A percentile compares a stretch with the other conserved stretches of the same genome.
Evolutionary conservation across 2,888 invertebrate genomes (phyloP).

Genomic region (Smittia sp.): DNA sequence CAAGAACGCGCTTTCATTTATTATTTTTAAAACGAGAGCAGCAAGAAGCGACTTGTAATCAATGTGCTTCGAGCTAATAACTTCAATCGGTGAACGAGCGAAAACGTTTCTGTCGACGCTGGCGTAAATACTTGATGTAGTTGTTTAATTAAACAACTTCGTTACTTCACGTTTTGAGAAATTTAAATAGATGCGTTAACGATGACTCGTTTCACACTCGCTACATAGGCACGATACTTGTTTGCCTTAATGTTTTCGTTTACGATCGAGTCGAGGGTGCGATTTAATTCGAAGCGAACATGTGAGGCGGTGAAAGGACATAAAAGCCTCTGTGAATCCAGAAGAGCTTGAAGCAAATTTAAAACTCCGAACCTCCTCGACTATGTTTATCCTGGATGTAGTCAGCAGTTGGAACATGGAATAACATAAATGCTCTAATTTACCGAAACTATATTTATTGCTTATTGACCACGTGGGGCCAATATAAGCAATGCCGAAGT

Average conservation of each 20-base stretch:
- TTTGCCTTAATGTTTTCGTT: slow-evolving; percentile 1
- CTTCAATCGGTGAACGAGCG: not conserved
- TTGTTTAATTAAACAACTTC: slow-evolving; percentile 1
- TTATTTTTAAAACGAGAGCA: no score
- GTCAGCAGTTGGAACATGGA: no score
- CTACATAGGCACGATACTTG: not conserved
- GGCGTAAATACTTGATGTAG: not conserved
- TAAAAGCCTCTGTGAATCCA: no score
- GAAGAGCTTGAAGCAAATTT: no score
- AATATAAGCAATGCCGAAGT: no score
- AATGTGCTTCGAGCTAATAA: not conserved
- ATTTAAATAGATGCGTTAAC: not conserved
- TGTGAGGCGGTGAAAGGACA: no score
- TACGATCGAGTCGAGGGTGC: not conserved
- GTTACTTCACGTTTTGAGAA: not conserved
- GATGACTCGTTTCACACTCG: not conserved
- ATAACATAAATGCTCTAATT: no score
- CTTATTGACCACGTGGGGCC: no score
- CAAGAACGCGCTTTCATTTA: not conserved
- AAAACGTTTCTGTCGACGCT: not conserved
- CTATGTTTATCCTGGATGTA: no score
- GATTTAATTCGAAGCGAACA: not conserved
- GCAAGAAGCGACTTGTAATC: not conserved
- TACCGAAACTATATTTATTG: no score
- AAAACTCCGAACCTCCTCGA: no score